A percentile compares a stretch with the other conserved stretches of the same genome.
These are phyloP conservation scores for Chromis chromis DNA, from an alignment of 2,797 vertebrate species.

Conservation along the genomic window DNA sequence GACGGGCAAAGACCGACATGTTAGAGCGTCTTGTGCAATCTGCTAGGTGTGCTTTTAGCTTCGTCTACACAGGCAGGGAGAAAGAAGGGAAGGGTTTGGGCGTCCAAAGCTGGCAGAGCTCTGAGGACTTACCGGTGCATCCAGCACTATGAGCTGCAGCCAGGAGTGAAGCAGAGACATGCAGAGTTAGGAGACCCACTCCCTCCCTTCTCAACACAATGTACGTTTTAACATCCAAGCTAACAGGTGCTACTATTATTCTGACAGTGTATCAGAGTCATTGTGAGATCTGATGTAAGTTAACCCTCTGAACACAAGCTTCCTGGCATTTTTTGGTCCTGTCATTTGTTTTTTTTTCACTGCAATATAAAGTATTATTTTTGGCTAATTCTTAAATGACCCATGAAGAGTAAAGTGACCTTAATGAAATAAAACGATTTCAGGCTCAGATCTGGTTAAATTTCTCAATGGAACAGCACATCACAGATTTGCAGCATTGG, in stretches of 20 bases:
- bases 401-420: too few species aligned
- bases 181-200: slow-evolving; percentile 74
- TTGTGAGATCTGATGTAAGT: background rate
- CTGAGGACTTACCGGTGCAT: slow-evolving; percentile 92
- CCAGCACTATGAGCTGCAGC: slow-evolving; percentile 96
- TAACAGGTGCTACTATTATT: background rate
- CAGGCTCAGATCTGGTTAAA: too few species aligned
- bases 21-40: slow-evolving; percentile 1
- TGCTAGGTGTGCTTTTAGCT: slow-evolving; percentile 10
- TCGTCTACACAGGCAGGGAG: slow-evolving; percentile 42
- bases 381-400: too few species aligned
- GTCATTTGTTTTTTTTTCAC: too few species aligned
- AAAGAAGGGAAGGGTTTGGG: slow-evolving; percentile 47
- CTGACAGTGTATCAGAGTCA: background rate
- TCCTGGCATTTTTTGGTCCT: too few species aligned
- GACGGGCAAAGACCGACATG: background rate
- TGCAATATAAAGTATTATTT: too few species aligned
- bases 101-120: slow-evolving; percentile 54
- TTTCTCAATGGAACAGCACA: too few species aligned
- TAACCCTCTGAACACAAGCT: too few species aligned
- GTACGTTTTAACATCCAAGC: background rate
- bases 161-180: slow-evolving; percentile 83
- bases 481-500: too few species aligned
- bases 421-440: too few species aligned
- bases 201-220: slow-evolving; percentile 41